phyloP scores from a whole-genome alignment of 1,140 invertebrate species.

The Calosoma granatense region DNA sequence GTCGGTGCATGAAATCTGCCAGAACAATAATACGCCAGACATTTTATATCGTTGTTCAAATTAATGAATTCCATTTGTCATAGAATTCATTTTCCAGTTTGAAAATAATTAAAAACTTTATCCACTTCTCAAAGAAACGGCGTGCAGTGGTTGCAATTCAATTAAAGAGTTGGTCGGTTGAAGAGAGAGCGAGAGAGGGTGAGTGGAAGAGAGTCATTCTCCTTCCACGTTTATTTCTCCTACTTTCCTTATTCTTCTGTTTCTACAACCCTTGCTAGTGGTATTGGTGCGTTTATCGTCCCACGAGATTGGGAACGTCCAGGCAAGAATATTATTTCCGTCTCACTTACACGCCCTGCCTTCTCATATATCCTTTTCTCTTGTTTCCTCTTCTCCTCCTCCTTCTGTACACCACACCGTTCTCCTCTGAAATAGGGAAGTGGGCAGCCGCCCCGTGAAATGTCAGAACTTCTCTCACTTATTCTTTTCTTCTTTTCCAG shows the following conservation, averaged over 20 bases:
- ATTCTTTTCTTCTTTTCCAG: slow-evolving; percentile 17
- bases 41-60: slow-evolving; percentile 24
- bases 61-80: slow-evolving; percentile 28
- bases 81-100: slow-evolving; percentile 28
- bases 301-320: slow-evolving; percentile 11
- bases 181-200: background rate
- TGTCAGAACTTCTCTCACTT: slow-evolving; percentile 26
- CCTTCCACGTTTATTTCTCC: background rate
- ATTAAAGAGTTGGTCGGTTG: slow-evolving; percentile 26
- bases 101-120: slow-evolving; percentile 33
- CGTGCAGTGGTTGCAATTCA: slow-evolving; percentile 31
- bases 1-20: background rate
- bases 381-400: too few relatives aligned
- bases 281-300: background rate
- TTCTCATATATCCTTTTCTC: too few relatives aligned
- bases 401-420: background rate
- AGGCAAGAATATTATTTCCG: too few relatives aligned
- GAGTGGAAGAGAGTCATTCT: too few relatives aligned
- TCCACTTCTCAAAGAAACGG: slow-evolving; percentile 29
- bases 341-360: too few relatives aligned
- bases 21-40: slow-evolving; percentile 17
- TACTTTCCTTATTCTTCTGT: too few relatives aligned
- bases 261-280: too few relatives aligned
- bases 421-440: background rate
- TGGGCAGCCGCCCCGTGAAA: slow-evolving; percentile 16